Conservation (phyloP, 2,888 invertebrate genomes). For the Nomada fabriciana region DNA sequence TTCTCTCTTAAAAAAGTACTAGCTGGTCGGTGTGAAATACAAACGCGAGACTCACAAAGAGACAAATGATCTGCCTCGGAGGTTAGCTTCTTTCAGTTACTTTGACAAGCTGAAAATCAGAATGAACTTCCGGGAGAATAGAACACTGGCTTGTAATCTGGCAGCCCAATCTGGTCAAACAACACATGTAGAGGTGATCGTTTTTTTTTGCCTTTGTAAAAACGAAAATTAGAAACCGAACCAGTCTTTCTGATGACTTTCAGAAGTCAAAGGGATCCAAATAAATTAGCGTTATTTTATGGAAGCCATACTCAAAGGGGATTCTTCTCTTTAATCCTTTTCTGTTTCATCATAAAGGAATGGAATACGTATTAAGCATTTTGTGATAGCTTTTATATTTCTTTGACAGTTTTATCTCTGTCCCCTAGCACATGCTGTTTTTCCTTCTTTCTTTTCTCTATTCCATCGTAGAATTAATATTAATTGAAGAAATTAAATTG, state of each 20-base stretch:
- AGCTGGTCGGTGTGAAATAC: background rate
- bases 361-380: conserved; percentile 16
- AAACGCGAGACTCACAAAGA: background rate
- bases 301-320: background rate
- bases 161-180: conserved; percentile 13
- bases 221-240: conserved; percentile 23
- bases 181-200: background rate
- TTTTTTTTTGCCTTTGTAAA: background rate
- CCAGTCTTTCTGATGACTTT: background rate
- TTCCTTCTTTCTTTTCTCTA: too few relatives aligned
- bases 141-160: conserved; percentile 28
- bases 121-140: background rate
- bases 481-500: too few relatives aligned
- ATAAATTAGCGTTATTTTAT: conserved; percentile 41
- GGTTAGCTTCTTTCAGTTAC: conserved; percentile 10
- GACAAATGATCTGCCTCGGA: background rate
- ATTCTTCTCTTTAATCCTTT: conserved; percentile 9
- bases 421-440: too few relatives aligned
- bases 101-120: conserved; percentile 25
- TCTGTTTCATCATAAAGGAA: background rate
- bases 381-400: background rate
- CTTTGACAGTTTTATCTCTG: background rate
- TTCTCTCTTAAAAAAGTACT: background rate
- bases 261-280: conserved; percentile 18
- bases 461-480: too few relatives aligned